These are phyloP conservation scores for Dreissena polymorpha DNA, from an alignment of 1,140 invertebrate genomes.

Conservation along the genomic window DNA sequence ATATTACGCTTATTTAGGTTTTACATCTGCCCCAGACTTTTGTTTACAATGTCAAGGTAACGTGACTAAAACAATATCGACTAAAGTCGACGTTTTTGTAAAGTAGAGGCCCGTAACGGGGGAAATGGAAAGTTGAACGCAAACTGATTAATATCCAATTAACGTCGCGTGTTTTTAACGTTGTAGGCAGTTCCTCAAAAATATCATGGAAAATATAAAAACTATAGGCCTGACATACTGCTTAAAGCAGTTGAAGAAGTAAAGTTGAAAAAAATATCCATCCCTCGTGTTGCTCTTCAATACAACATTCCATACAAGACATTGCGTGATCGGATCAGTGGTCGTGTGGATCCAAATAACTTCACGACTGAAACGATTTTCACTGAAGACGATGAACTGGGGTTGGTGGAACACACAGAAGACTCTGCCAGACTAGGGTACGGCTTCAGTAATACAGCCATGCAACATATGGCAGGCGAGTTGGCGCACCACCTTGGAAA, in stretches of 20 bases:
- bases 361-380: conserved; percentile 5
- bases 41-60: too few relatives aligned
- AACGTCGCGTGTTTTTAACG: not conserved
- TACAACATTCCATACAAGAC: not conserved
- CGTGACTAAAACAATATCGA: too few relatives aligned
- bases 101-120: too few relatives aligned
- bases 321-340: conserved; percentile 1
- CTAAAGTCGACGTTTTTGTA: too few relatives aligned
- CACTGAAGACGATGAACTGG: conserved; percentile 1
- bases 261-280: not conserved
- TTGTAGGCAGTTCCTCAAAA: conserved; percentile 6
- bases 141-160: too few relatives aligned
- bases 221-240: not conserved
- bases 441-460: conserved; percentile 4
- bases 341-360: not conserved
- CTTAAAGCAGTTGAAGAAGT: conserved; percentile 2
- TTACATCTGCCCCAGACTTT: too few relatives aligned
- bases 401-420: conserved; percentile 4
- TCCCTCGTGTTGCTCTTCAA: not conserved
- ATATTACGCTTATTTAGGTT: too few relatives aligned
- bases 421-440: conserved; percentile 10
- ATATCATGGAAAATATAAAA: not conserved
- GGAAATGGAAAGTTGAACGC: too few relatives aligned
- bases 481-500: conserved; percentile 13
- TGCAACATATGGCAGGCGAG: not conserved